A percentile compares a stretch with the other conserved stretches of the same genome.
Conservation (phyloP, 2,888 invertebrate species). For the Sylvicola cinctus region DNA sequence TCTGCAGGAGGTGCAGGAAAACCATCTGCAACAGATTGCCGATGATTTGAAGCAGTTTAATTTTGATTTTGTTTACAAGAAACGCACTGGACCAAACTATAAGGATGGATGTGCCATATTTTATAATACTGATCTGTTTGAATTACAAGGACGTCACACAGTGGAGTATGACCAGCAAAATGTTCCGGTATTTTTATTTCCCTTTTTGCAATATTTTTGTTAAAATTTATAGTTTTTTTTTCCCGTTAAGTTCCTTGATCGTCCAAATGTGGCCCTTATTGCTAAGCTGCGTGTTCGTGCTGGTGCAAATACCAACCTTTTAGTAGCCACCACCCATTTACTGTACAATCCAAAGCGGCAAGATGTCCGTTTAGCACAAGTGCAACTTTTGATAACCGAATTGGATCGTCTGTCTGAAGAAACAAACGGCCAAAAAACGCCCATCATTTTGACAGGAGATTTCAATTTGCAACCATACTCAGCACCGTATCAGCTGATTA, state of each 20-base stretch:
- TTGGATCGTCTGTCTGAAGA: constrained; percentile 52
- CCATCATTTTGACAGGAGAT: constrained; percentile 80
- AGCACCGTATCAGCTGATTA: constrained; percentile 46
- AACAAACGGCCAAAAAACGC: constrained; percentile 27
- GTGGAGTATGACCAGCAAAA: constrained; percentile 45
- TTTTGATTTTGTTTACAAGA: constrained; percentile 58
- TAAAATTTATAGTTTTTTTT: not conserved
- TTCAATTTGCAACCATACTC: constrained; percentile 68
- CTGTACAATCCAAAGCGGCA: constrained; percentile 77
- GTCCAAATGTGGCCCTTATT: constrained; percentile 76
- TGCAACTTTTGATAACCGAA: constrained; percentile 64
- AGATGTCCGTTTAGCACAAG: constrained; percentile 78
- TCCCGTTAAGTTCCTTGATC: constrained; percentile 35
- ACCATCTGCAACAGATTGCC: constrained; percentile 45
- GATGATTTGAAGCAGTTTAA: constrained; percentile 34
- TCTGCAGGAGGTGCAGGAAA: constrained; percentile 73
- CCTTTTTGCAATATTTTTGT: not conserved
- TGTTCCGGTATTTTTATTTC: constrained; percentile 9
- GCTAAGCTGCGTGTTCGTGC: constrained; percentile 43
- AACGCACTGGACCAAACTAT: constrained; percentile 50
- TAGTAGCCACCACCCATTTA: constrained; percentile 85
- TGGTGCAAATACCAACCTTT: constrained; percentile 31
- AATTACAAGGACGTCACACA: constrained; percentile 36
- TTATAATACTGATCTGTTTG: constrained; percentile 46
- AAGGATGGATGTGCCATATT: constrained; percentile 84